These are phyloP conservation scores for Melanotaenia boesemani DNA, from an alignment of 2,797 vertebrate genomes.

Conservation along the genomic window DNA sequence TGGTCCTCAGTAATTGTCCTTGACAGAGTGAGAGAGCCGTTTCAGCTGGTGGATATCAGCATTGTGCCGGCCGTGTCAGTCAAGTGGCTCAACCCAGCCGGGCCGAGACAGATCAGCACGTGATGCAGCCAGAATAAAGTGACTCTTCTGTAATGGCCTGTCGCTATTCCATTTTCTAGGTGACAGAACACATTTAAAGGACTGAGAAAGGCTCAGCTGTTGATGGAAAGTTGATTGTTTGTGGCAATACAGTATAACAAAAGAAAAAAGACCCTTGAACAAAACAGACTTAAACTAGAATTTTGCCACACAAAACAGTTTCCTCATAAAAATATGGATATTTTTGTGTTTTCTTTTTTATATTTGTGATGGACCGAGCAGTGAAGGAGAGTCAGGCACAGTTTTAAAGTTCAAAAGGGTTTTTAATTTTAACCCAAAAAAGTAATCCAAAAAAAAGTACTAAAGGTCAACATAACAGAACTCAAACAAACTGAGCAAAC, in stretches of 20 bases:
- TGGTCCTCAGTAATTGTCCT: constrained; percentile 70
- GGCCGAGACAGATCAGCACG: constrained; percentile 50
- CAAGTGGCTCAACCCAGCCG: constrained; percentile 48
- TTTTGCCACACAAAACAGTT: not conserved
- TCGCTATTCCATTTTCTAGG: constrained; percentile 68
- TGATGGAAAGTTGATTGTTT: constrained; percentile 51
- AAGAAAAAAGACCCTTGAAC: constrained; percentile 9
- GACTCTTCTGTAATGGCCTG: constrained; percentile 78
- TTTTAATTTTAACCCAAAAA: no score
- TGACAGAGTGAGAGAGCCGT: constrained; percentile 65
- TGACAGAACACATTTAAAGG: constrained; percentile 67
- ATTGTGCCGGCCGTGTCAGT: constrained; percentile 64
- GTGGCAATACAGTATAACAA: constrained; percentile 14
- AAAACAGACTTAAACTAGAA: not conserved
- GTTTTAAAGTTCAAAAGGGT: no score
- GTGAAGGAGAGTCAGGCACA: no score
- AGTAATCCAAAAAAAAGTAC: no score
- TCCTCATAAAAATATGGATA: not conserved
- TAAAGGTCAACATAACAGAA: no score
- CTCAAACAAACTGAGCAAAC: no score
- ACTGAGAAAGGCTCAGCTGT: constrained; percentile 34
- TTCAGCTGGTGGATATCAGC: constrained; percentile 61
- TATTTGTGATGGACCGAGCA: no score
- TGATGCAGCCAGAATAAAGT: constrained; percentile 65
- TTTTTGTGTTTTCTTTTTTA: not conserved